A percentile compares a stretch with the other conserved stretches of the same genome.
Evolutionary conservation across 2,888 invertebrate species (phyloP).

Genomic region (Athalia cordata): DNA sequence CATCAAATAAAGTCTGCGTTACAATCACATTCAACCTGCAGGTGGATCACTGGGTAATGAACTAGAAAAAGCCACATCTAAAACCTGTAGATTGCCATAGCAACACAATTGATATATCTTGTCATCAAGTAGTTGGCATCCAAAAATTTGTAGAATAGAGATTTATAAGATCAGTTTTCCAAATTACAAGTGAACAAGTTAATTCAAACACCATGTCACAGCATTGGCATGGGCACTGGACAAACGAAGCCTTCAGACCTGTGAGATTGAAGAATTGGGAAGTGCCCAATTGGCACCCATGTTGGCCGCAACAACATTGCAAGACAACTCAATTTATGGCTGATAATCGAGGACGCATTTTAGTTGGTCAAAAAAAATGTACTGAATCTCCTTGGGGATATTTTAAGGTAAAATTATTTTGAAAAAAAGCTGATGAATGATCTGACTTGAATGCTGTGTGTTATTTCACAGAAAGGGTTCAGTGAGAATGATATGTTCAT

Average conservation of each 20-base stretch:
- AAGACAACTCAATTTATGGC: conserved; percentile 57
- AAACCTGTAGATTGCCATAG: conserved; percentile 35
- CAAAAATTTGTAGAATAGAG: conserved; percentile 29
- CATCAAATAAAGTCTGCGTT: background rate
- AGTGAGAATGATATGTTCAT: background rate
- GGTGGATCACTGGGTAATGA: no score
- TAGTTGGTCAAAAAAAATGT: conserved; percentile 53
- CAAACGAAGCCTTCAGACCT: conserved; percentile 59
- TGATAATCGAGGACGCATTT: conserved; percentile 58
- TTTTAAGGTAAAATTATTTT: conserved; percentile 56
- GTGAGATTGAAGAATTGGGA: conserved; percentile 63
- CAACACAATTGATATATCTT: conserved; percentile 40
- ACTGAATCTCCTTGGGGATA: conserved; percentile 56
- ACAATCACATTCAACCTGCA: background rate
- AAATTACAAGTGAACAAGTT: conserved; percentile 24
- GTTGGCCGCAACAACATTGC: conserved; percentile 60
- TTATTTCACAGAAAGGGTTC: background rate
- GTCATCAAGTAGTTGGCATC: conserved; percentile 25
- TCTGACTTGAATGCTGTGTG: background rate
- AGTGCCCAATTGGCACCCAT: conserved; percentile 63
- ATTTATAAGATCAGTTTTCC: background rate
- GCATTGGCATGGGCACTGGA: conserved; percentile 63
- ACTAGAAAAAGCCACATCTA: background rate
- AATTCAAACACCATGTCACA: conserved; percentile 58
- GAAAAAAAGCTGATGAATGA: conserved; percentile 12